These are phyloP conservation scores for Leucosticte australis DNA, from an alignment of 2,113 vertebrate species.

Conservation along the genomic window DNA sequence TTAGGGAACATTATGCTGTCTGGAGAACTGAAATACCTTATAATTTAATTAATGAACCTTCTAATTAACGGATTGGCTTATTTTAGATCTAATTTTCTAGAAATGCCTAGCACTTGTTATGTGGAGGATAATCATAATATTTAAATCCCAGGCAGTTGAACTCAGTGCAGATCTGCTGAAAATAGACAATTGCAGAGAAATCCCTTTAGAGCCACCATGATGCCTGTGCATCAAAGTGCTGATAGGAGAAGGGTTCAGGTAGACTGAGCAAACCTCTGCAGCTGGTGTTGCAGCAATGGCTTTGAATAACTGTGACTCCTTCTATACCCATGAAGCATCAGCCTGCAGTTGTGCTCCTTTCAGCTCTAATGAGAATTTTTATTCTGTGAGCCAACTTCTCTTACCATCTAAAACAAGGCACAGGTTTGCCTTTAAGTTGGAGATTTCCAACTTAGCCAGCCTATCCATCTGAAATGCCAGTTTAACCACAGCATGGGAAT, in stretches of 20 bases:
- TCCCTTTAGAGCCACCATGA: neutral
- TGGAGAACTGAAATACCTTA: neutral
- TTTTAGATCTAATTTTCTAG: conserved; percentile 6
- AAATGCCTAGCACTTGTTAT: neutral
- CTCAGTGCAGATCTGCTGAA: neutral
- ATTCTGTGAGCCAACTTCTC: neutral
- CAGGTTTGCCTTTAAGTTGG: neutral
- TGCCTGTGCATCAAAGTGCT: neutral
- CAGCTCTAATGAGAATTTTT: neutral
- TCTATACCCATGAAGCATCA: neutral
- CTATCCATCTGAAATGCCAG: neutral
- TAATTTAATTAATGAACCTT: conserved; percentile 47
- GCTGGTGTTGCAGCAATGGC: neutral
- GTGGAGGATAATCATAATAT: neutral
- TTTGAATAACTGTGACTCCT: neutral
- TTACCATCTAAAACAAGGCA: neutral
- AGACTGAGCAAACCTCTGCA: neutral
- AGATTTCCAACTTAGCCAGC: neutral
- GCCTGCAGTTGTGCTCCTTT: neutral
- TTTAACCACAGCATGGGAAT: neutral
- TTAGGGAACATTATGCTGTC: conserved; percentile 2
- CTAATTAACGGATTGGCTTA: conserved; percentile 19
- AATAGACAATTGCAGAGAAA: neutral
- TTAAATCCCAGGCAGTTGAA: neutral
- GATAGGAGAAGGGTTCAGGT: neutral